Conservation (phyloP, 2,888 invertebrate genomes). For the Ethmia dodecea region DNA sequence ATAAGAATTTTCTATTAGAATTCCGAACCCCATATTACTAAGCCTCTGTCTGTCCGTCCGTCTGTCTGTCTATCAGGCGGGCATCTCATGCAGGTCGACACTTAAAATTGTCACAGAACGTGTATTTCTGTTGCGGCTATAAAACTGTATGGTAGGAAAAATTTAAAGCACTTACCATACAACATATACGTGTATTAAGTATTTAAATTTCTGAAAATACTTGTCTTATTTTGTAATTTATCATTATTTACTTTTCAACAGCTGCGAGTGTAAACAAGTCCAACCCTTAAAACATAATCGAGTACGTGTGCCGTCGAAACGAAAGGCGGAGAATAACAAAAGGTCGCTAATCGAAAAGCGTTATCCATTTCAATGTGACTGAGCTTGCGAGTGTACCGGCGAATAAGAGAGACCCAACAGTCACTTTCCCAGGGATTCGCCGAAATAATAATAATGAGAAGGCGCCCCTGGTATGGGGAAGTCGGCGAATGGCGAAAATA, state of each 20-base stretch:
- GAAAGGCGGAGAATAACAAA: slow-evolving; percentile 18
- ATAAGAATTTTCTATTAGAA: too few species aligned
- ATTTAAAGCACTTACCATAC: too few species aligned
- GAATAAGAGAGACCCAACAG: slow-evolving; percentile 23
- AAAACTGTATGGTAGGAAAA: too few species aligned
- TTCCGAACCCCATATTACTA: too few species aligned
- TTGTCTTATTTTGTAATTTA: too few species aligned
- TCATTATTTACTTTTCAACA: slow-evolving; percentile 11
- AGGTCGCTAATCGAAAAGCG: slow-evolving; percentile 24
- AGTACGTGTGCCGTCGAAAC: slow-evolving; percentile 13
- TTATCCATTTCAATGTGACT: slow-evolving; percentile 25
- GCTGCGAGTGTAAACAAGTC: slow-evolving; percentile 7
- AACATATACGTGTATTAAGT: too few species aligned
- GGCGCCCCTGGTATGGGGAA: slow-evolving; percentile 16
- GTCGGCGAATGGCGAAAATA: slow-evolving; percentile 37
- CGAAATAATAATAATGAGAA: slow-evolving; percentile 40
- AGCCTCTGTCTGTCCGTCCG: too few species aligned
- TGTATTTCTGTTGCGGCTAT: too few species aligned
- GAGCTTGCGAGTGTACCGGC: slow-evolving; percentile 19
- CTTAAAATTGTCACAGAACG: too few species aligned
- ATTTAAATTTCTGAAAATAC: too few species aligned
- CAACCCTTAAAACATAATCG: slow-evolving; percentile 14
- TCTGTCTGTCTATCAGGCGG: too few species aligned
- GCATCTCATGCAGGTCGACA: too few species aligned
- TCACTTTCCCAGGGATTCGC: slow-evolving; percentile 33